A percentile compares a stretch with the other conserved stretches of the same genome.
phyloP scores from a whole-genome alignment of 1,140 invertebrate species.

The Acromyrmex charruanus region DNA sequence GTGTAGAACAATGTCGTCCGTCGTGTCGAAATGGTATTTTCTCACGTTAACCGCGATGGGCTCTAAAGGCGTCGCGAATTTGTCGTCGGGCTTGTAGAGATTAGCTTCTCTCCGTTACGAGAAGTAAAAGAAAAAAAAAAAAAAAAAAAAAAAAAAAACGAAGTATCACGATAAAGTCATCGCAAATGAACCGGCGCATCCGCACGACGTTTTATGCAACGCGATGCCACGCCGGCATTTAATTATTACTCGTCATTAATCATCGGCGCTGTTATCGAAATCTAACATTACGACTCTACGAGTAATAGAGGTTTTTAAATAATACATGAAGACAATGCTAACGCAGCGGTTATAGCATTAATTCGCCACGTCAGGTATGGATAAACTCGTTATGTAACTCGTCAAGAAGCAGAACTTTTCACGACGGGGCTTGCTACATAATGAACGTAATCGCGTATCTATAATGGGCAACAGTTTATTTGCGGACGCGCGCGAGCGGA shows the following conservation, averaged over 20 bases:
- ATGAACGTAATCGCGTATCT: conserved; percentile 56
- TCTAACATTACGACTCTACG: not conserved
- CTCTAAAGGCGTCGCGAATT: conserved; percentile 8
- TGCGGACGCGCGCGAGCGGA: conserved; percentile 42
- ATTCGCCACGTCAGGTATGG: not conserved
- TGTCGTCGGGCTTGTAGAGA: conserved; percentile 6
- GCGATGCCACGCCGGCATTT: not conserved
- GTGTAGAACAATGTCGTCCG: conserved; percentile 36
- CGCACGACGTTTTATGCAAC: not conserved
- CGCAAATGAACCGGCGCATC: not conserved
- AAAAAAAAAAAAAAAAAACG: not conserved
- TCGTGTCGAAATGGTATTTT: conserved; percentile 15
- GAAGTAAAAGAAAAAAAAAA: not conserved
- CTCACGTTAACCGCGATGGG: not conserved
- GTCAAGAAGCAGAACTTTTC: conserved; percentile 28
- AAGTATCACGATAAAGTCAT: not conserved
- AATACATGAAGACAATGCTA: conserved; percentile 32
- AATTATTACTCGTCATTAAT: conserved; percentile 32
- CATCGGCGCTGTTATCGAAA: conserved; percentile 2
- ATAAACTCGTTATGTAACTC: conserved; percentile 52
- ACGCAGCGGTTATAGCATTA: not conserved
- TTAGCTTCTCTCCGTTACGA: not conserved
- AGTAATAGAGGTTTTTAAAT: conserved; percentile 1
- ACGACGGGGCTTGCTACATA: conserved; percentile 49
- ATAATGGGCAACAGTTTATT: conserved; percentile 66